phyloP scores from a whole-genome alignment of 1,140 invertebrate species.

The Drosophila carrolli region DNA sequence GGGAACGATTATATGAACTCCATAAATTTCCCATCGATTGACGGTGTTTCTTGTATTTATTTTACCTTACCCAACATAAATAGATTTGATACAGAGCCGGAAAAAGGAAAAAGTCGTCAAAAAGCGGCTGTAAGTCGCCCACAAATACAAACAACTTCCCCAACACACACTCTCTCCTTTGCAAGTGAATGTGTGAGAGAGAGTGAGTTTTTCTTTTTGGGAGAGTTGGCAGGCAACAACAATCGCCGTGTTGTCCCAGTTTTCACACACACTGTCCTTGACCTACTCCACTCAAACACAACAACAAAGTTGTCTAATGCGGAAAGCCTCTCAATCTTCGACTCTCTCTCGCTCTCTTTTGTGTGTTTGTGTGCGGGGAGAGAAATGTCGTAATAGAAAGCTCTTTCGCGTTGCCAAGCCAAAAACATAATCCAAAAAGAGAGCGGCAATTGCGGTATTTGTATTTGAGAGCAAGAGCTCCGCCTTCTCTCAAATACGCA shows the following conservation, averaged over 20 bases:
- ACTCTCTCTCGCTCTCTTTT: constrained; percentile 23
- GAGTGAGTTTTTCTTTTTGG: constrained; percentile 50
- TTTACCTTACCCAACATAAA: constrained; percentile 61
- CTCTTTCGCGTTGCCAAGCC: constrained; percentile 71
- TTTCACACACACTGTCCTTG: constrained; percentile 84
- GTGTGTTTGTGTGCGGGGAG: constrained; percentile 38
- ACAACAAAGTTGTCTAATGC: constrained; percentile 76
- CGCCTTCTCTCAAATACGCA: constrained; percentile 12
- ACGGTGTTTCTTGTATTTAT: constrained; percentile 9
- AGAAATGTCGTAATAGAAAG: constrained; percentile 78
- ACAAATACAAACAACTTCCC: constrained; percentile 57
- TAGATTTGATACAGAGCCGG: constrained; percentile 38
- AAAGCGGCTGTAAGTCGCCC: constrained; percentile 40
- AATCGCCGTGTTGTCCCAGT: constrained; percentile 82
- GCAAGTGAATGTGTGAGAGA: constrained; percentile 35
- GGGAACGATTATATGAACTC: constrained; percentile 5
- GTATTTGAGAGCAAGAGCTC: constrained; percentile 33
- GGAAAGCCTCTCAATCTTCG: constrained; percentile 53
- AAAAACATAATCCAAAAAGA: constrained; percentile 52
- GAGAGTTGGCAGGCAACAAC: constrained; percentile 75
- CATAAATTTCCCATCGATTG: constrained; percentile 32
- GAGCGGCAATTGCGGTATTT: constrained; percentile 29
- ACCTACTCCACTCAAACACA: constrained; percentile 82
- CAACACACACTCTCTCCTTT: constrained; percentile 8
- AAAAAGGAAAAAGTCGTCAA: constrained; percentile 50